These are phyloP conservation scores for Squalus acanthias DNA, from an alignment of 2,797 vertebrate species.

Conservation along the genomic window DNA sequence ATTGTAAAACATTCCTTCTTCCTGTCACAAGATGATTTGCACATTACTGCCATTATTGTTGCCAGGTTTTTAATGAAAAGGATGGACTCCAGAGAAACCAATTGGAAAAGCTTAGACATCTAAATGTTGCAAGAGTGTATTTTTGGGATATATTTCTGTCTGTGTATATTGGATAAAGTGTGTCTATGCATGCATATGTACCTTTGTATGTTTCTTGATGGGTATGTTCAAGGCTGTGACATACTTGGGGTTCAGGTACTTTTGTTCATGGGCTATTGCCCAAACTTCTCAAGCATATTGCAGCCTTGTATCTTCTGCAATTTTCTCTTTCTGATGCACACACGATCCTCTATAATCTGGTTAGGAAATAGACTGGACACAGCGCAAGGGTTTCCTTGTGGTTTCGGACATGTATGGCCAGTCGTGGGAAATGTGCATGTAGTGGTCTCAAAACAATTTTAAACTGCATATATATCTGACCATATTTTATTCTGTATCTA, in stretches of 20 bases:
- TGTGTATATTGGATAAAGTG: not conserved
- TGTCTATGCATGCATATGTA: not conserved
- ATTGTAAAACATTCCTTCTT: too few relatives aligned
- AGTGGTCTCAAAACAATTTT: not conserved
- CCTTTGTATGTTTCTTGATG: not conserved
- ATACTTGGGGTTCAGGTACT: not conserved
- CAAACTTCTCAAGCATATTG: not conserved
- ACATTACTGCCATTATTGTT: too few relatives aligned
- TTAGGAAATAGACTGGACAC: not conserved
- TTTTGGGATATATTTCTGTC: not conserved
- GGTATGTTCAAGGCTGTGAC: not conserved
- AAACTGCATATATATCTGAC: not conserved
- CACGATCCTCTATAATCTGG: not conserved
- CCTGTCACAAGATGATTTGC: too few relatives aligned
- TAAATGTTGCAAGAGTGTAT: not conserved
- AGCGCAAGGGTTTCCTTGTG: not conserved
- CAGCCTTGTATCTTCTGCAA: not conserved
- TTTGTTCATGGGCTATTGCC: not conserved
- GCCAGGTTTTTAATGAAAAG: not conserved
- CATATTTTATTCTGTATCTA: not conserved
- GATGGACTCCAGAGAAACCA: not conserved
- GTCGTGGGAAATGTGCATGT: not conserved
- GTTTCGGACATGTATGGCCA: not conserved
- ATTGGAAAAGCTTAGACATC: not conserved
- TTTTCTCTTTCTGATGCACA: not conserved